Evolutionary conservation across 1,140 invertebrate genomes (phyloP).

Genomic region (Orius laevigatus): DNA sequence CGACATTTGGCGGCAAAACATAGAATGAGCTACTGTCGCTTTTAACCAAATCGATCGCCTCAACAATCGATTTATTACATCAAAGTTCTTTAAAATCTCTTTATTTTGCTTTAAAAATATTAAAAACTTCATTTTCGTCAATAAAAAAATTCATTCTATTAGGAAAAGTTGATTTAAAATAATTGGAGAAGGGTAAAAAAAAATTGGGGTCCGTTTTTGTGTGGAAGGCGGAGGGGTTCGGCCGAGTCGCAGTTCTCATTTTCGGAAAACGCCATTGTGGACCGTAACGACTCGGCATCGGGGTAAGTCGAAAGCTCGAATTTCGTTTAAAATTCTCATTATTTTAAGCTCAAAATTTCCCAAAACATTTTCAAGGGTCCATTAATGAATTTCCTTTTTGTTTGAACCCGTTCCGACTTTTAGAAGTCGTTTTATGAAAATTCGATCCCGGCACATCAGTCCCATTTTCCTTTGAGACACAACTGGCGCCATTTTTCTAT

Average conservation of each 20-base stretch:
- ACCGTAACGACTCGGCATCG: constrained; percentile 17
- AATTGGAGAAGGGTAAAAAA: neutral
- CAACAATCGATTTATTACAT: no score
- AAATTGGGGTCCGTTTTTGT: neutral
- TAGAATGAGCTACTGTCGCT: no score
- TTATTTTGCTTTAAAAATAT: no score
- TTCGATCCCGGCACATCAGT: constrained; percentile 12
- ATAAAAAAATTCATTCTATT: no score
- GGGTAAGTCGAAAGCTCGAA: constrained; percentile 17
- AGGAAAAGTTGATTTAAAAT: no score
- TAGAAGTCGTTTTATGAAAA: constrained; percentile 5
- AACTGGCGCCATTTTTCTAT: constrained; percentile 16
- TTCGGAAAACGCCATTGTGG: constrained; percentile 20
- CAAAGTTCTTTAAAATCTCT: no score
- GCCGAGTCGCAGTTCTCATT: constrained; percentile 3
- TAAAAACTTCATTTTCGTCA: no score
- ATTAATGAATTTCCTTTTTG: neutral
- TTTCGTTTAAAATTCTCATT: constrained; percentile 7
- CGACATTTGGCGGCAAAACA: no score
- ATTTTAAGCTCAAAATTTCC: constrained; percentile 9
- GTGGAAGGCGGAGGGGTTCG: no score
- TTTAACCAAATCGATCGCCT: no score
- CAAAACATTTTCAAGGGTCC: neutral
- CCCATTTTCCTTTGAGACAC: constrained; percentile 19
- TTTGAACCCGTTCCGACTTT: neutral